A percentile compares a stretch with the other conserved stretches of the same genome.
Conservation (phyloP, 1,140 invertebrate species). For the Tetramorium alpestre region DNA sequence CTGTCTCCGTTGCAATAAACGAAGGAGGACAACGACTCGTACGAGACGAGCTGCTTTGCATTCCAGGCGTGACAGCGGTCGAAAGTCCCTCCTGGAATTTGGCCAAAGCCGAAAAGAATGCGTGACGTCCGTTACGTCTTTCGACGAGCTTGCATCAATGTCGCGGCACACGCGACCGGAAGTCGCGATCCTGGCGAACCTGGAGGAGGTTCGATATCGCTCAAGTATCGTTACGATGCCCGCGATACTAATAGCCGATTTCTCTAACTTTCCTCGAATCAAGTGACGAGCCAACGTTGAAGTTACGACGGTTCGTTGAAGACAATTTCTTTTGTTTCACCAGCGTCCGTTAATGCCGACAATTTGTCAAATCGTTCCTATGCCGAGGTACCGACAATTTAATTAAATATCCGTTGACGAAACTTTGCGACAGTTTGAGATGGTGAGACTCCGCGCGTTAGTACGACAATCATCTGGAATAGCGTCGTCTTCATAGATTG, state of each 20-base stretch:
- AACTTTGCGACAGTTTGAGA: not conserved
- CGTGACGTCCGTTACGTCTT: not conserved
- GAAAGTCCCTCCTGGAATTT: conserved; percentile 77
- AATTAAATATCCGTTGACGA: not conserved
- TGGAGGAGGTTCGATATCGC: conserved; percentile 9
- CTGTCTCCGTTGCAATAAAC: conserved; percentile 47
- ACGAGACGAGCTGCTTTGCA: conserved; percentile 61
- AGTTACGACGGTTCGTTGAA: conserved; percentile 30
- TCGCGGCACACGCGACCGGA: conserved; percentile 45
- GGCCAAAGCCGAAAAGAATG: conserved; percentile 75
- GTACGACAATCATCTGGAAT: not conserved
- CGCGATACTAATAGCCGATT: conserved; percentile 28
- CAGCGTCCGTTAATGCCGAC: not conserved
- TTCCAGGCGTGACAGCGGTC: conserved; percentile 65
- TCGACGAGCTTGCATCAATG: conserved; percentile 47
- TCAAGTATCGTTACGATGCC: not conserved
- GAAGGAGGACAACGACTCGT: not conserved
- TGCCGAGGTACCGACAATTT: not conserved
- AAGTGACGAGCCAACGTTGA: conserved; percentile 24
- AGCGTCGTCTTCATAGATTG: conserved; percentile 4
- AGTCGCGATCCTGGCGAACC: not conserved
- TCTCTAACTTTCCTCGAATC: conserved; percentile 50
- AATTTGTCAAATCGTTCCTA: not conserved
- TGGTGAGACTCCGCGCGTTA: not conserved
- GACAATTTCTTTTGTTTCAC: conserved; percentile 35